A percentile compares a stretch with the other conserved stretches of the same genome.
Conservation (phyloP, 2,888 invertebrate genomes). For the Synergus umbraculus region DNA sequence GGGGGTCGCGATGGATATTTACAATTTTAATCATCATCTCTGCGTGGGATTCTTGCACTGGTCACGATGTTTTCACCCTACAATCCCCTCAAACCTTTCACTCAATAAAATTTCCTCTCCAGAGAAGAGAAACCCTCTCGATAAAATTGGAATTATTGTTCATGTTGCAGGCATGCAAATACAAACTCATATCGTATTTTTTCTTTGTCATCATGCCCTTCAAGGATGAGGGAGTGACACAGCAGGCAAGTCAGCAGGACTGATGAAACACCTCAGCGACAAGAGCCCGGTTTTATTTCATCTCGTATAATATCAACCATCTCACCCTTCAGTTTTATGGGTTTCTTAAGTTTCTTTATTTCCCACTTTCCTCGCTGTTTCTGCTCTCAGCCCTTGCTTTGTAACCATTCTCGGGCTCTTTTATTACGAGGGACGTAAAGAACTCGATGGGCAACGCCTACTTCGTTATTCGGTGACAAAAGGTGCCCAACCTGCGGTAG, state of each 20-base stretch:
- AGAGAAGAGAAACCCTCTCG: background rate
- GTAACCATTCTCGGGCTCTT: slow-evolving; percentile 48
- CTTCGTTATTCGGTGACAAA: slow-evolving; percentile 67
- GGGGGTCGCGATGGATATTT: slow-evolving; percentile 69
- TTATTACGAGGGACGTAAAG: slow-evolving; percentile 55
- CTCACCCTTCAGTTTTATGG: slow-evolving; percentile 31
- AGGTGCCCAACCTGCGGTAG: slow-evolving; percentile 55
- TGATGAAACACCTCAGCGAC: slow-evolving; percentile 6
- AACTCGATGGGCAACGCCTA: slow-evolving; percentile 56
- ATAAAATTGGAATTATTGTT: background rate
- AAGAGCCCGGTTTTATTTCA: slow-evolving; percentile 21
- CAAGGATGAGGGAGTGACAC: background rate
- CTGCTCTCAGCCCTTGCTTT: slow-evolving; percentile 47
- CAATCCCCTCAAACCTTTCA: background rate
- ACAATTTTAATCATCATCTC: slow-evolving; percentile 73
- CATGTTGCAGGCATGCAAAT: background rate
- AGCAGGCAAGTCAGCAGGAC: background rate
- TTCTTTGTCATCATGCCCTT: background rate
- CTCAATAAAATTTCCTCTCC: background rate
- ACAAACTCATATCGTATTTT: background rate
- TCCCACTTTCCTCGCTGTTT: slow-evolving; percentile 49
- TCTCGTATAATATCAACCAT: slow-evolving; percentile 25
- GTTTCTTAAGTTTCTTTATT: slow-evolving; percentile 46
- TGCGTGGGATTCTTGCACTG: slow-evolving; percentile 62
- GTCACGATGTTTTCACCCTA: slow-evolving; percentile 34